A percentile compares a stretch with the other conserved stretches of the same genome.
phyloP scores from a whole-genome alignment of 2,113 vertebrate genomes.

The cat (Felis catus) region F.catus_Fca126_mat1.0 CM031423.1:42055001-42055500 shows the following conservation, averaged over 20 bases:
- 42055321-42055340: not conserved
- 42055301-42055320: not conserved
- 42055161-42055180: not conserved
- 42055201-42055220: not conserved
- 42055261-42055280: not conserved
- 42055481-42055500: not conserved
- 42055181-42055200: not conserved
- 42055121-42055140: not conserved
- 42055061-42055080: not conserved
- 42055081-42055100: not conserved
- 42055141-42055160: not conserved
- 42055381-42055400: not conserved
- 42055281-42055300: not conserved
- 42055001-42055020: not conserved
- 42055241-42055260: not conserved
- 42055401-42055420: not conserved
- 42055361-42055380: not conserved
- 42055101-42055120: not conserved
- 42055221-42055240: not conserved
- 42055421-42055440: not conserved
- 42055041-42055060: not conserved
- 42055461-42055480: not conserved
- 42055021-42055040: not conserved
- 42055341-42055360: not conserved
- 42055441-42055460: not conserved